phyloP scores from a whole-genome alignment of 2,888 invertebrate species.

The Myathropa florea region DNA sequence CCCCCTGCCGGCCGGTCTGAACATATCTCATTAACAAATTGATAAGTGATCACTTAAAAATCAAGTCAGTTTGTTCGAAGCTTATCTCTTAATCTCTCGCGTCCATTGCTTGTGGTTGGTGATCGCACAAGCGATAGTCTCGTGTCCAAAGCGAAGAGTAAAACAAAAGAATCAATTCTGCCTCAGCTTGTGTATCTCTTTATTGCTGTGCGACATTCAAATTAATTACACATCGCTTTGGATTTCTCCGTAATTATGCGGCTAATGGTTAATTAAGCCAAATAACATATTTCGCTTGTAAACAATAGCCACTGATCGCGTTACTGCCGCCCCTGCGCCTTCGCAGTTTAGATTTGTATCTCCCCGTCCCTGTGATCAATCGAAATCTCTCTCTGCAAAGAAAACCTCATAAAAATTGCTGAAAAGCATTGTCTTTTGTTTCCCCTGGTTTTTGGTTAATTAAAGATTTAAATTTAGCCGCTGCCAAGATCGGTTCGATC shows the following conservation, averaged over 20 bases:
- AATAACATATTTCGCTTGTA: slow-evolving; percentile 21
- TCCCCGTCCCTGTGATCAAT: slow-evolving; percentile 10
- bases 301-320: not conserved
- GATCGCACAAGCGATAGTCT: not conserved
- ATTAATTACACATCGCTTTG: slow-evolving; percentile 39
- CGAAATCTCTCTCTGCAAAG: not conserved
- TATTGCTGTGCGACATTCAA: slow-evolving; percentile 50
- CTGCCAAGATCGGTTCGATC: not conserved
- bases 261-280: slow-evolving; percentile 38
- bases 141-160: not conserved
- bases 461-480: slow-evolving; percentile 42
- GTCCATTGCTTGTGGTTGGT: not conserved
- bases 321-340: not conserved
- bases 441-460: slow-evolving; percentile 20
- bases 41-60: not conserved
- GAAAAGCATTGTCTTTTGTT: not conserved
- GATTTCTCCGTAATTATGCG: slow-evolving; percentile 17
- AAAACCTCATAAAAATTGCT: not conserved
- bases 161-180: slow-evolving; percentile 21
- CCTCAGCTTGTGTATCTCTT: not conserved
- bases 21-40: not conserved
- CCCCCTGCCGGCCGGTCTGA: too few species aligned
- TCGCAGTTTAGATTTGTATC: not conserved
- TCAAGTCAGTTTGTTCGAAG: not conserved
- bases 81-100: not conserved